A percentile compares a stretch with the other conserved stretches of the same genome.
phyloP scores from a whole-genome alignment of 2,113 vertebrate genomes.

The Rhombomys opimus region DNA sequence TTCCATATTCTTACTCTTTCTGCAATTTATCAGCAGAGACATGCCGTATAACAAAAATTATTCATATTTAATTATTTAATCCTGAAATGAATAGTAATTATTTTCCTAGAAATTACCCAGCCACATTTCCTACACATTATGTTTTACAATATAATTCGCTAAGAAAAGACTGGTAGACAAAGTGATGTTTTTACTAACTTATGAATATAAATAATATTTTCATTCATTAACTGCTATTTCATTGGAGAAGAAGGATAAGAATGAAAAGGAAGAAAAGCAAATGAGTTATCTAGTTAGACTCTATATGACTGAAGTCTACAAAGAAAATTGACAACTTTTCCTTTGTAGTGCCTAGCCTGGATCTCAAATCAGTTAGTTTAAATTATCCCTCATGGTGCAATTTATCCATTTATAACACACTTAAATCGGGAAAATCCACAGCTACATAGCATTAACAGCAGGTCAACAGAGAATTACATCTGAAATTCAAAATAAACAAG shows the following conservation, averaged over 20 bases:
- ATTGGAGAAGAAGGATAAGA: not conserved
- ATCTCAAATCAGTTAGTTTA: conserved; percentile 71
- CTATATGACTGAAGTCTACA: conserved; percentile 41
- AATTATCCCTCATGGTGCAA: conserved; percentile 76
- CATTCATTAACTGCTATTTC: conserved; percentile 6
- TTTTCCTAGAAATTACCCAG: not conserved
- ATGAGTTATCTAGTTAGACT: conserved; percentile 8
- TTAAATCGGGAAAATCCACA: conserved; percentile 72
- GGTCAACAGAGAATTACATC: conserved; percentile 79
- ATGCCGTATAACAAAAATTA: not conserved
- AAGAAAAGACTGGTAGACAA: not conserved
- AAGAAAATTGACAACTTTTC: conserved; percentile 57
- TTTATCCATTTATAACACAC: conserved; percentile 82
- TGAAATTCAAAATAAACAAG: conserved; percentile 82
- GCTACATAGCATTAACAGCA: conserved; percentile 82
- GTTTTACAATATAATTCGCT: conserved; percentile 19
- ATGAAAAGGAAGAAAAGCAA: not conserved
- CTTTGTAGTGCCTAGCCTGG: conserved; percentile 7
- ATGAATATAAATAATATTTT: conserved; percentile 2
- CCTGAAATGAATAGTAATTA: not conserved
- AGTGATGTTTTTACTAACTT: not conserved
- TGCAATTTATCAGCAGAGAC: not conserved
- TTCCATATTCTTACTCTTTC: not conserved
- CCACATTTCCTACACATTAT: not conserved
- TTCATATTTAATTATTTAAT: not conserved